These are phyloP conservation scores for Hydrolagus colliei DNA, from an alignment of 2,797 vertebrate genomes.

Conservation along the genomic window DNA sequence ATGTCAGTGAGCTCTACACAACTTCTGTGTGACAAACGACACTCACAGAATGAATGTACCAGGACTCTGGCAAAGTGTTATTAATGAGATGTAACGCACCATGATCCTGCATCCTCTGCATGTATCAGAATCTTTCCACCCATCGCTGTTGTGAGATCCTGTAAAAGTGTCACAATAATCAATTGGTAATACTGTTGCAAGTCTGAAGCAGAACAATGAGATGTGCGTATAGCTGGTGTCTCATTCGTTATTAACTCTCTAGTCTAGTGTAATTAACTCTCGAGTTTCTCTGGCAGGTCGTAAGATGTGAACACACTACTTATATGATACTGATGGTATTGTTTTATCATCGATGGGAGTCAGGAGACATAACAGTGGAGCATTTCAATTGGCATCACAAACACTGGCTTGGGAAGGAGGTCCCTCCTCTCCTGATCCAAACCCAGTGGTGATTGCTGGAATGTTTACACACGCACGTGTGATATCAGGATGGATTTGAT, in stretches of 20 bases:
- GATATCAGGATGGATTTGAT: too few relatives aligned
- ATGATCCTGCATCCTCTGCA: background rate
- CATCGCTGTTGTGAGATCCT: background rate
- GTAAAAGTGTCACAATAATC: background rate
- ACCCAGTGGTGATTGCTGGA: too few relatives aligned
- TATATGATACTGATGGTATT: background rate
- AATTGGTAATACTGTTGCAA: background rate
- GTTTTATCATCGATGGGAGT: too few relatives aligned
- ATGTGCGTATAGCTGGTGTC: background rate
- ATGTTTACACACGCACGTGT: too few relatives aligned
- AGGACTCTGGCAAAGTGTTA: background rate
- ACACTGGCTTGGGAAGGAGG: too few relatives aligned
- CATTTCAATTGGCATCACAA: too few relatives aligned
- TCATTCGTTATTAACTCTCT: background rate
- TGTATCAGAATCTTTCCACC: background rate
- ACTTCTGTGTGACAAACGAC: constrained; percentile 2
- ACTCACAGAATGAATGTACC: background rate
- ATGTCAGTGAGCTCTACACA: background rate
- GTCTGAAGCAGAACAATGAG: background rate
- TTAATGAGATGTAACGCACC: constrained; percentile 5
- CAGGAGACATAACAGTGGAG: too few relatives aligned
- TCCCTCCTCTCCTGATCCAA: too few relatives aligned
- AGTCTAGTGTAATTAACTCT: background rate
- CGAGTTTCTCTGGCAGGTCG: too few relatives aligned
- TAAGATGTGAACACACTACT: background rate